Evolutionary conservation across 2,888 invertebrate genomes (phyloP), one percentile per base, ranked within the genome.

Genomic region (Ypsolopha sequella): DNA sequence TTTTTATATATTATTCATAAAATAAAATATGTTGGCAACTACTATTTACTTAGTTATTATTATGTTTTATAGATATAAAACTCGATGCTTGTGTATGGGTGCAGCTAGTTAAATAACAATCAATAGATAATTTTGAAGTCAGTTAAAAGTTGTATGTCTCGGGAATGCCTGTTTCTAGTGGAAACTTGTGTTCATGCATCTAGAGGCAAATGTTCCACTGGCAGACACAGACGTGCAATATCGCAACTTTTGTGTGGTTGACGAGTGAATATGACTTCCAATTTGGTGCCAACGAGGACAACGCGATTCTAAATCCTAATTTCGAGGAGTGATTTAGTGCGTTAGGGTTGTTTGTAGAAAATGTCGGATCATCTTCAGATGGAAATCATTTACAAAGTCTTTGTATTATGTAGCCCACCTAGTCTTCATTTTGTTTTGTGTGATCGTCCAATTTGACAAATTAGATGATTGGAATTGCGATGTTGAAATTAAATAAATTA

Each of bases 401-500:
- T 36, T 52, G 48, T 53, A 48, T 53, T 53, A 39, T 47, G 39
- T 53, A 82, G 79, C 85, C 85, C 86, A 85, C 86, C 86, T 85
- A 84, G 85, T 86, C 82, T 80, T 74, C 78, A 77, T 70, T 73
- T 67, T 73, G 73, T 68, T 66, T 71, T 68, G 66, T 69, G 48
- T 43, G 52, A 70, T 73, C 66, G 73, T 71, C 68, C 72, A 65
- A 68, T 68, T 66, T 36, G 68, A 66, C 68, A 71, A 69, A 66
- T 68, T 74, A 76, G 72, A 68, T 76, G 67, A 70, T 70, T 75
- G 68, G 68, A 60, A 59, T 65, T 47, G 73, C 66, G 61, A 65
- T 69, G 69, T 70, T 73, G 69, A 72, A 74, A 77, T 79, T 76
- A 67, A 80, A 75, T 82, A 72, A 74, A 77, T 79, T 76, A 67